These are phyloP conservation scores for Strigamia transsilvanica DNA, from an alignment of 2,888 invertebrate species.

Conservation along the genomic window DNA sequence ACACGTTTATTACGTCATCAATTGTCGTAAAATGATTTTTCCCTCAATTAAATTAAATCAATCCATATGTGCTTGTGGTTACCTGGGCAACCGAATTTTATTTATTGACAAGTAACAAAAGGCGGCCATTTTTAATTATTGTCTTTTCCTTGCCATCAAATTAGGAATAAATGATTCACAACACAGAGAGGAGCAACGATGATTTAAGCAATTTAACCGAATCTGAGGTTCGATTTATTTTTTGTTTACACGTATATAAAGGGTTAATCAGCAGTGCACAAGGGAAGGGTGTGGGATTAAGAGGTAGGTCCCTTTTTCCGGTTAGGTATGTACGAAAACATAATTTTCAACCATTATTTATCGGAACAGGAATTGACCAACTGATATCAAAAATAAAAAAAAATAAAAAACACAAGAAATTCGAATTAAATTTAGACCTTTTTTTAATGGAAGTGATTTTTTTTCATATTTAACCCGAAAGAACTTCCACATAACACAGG, in stretches of 20 bases:
- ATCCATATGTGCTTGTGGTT: background rate
- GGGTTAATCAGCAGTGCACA: background rate
- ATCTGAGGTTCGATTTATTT: background rate
- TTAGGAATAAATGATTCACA: background rate
- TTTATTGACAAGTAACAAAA: conserved; percentile 24
- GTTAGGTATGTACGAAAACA: conserved; percentile 43
- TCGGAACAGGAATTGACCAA: conserved; percentile 45
- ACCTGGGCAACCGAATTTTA: background rate
- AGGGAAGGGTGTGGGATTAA: conserved; percentile 44
- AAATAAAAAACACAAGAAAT: background rate
- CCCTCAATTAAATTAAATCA: conserved; percentile 15
- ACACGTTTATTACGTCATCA: conserved; percentile 30
- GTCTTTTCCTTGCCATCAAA: background rate
- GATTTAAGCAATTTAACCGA: background rate
- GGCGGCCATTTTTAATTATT: conserved; percentile 30
- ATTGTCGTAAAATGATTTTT: conserved; percentile 18
- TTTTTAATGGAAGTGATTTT: conserved; percentile 30
- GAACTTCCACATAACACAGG: conserved; percentile 40
- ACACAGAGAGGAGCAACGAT: background rate
- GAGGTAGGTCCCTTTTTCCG: conserved; percentile 32
- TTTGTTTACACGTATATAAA: background rate
- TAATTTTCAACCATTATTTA: conserved; percentile 30
- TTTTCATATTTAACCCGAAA: conserved; percentile 49
- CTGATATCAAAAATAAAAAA: conserved; percentile 13
- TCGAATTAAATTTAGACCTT: background rate